Conservation (phyloP, 2,113 vertebrate species). For the Danio rerio region DNA sequence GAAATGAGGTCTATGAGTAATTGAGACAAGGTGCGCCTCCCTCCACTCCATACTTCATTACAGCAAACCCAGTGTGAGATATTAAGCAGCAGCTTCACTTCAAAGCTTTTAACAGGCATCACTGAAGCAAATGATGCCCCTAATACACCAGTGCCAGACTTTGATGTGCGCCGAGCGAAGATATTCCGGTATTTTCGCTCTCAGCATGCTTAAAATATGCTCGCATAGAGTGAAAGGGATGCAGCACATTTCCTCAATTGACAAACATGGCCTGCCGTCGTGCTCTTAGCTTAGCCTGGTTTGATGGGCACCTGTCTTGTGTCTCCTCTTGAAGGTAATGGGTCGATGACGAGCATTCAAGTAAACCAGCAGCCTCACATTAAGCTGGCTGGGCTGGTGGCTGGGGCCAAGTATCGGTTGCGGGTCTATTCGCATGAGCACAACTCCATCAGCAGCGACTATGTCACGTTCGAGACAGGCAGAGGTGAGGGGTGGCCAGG, state of each 20-base stretch:
- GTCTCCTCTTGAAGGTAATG: conserved; percentile 86
- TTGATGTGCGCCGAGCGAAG: conserved; percentile 37
- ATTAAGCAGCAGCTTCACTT: conserved; percentile 22
- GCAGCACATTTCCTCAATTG: conserved; percentile 41
- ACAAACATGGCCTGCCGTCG: conserved; percentile 40
- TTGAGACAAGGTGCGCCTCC: conserved; percentile 66
- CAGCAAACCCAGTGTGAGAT: conserved; percentile 6
- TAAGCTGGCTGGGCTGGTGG: conserved; percentile 88
- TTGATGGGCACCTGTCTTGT: conserved; percentile 76
- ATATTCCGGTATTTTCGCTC: conserved; percentile 17
- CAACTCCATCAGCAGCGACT: conserved; percentile 86
- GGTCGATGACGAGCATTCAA: conserved; percentile 82
- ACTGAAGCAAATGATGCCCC: conserved; percentile 11
- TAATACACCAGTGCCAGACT: conserved; percentile 28
- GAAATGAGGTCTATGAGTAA: conserved; percentile 50
- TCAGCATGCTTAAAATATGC: conserved; percentile 4
- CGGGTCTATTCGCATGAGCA: conserved; percentile 92
- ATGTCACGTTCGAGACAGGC: conserved; percentile 92
- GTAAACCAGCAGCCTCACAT: conserved; percentile 85
- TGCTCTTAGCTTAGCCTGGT: conserved; percentile 49
- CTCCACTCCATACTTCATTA: conserved; percentile 28
- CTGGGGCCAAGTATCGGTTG: conserved; percentile 91
- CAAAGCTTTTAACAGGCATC: conserved; percentile 17
- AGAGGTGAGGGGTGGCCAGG: conserved; percentile 89
- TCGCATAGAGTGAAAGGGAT: conserved; percentile 1